Conservation (phyloP, 2,797 vertebrate species). For the Galaxias olidus region DNA sequence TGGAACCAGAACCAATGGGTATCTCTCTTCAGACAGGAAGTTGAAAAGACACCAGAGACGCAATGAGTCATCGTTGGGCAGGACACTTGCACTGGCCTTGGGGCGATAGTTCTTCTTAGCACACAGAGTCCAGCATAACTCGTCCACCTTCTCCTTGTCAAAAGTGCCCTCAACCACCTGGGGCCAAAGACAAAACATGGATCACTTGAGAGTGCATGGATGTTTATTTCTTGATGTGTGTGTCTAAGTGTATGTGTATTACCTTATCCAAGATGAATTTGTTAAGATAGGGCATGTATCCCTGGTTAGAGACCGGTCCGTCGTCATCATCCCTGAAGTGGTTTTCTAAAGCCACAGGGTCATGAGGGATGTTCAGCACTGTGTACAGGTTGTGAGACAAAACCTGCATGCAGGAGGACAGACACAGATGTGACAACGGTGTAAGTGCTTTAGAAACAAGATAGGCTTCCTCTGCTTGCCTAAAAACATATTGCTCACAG, state of each 20-base stretch:
- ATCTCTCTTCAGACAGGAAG: slow-evolving; percentile 85
- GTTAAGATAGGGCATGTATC: slow-evolving; percentile 90
- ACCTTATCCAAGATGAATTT: slow-evolving; percentile 89
- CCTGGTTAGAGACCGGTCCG: slow-evolving; percentile 86
- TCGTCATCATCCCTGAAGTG: slow-evolving; percentile 87
- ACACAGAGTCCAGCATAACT: slow-evolving; percentile 87
- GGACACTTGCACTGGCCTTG: slow-evolving; percentile 48
- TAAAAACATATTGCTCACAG: too few species aligned
- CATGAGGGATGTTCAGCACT: slow-evolving; percentile 81
- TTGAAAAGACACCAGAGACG: slow-evolving; percentile 88
- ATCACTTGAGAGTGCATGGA: too few species aligned
- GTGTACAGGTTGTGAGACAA: slow-evolving; percentile 87
- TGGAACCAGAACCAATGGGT: slow-evolving; percentile 81
- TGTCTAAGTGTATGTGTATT: slow-evolving; percentile 2
- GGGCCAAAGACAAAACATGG: background rate
- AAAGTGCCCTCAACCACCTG: slow-evolving; percentile 75
- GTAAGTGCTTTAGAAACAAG: too few species aligned
- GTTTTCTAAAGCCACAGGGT: slow-evolving; percentile 83
- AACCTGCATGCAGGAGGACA: slow-evolving; percentile 64
- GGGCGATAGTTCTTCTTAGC: slow-evolving; percentile 78
- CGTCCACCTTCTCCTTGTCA: slow-evolving; percentile 83
- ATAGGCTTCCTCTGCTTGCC: too few species aligned
- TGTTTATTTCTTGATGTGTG: background rate
- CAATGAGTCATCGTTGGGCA: slow-evolving; percentile 82
- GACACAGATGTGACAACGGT: background rate